phyloP scores from a whole-genome alignment of 2,113 vertebrate species.

The Chunga burmeisteri region DNA sequence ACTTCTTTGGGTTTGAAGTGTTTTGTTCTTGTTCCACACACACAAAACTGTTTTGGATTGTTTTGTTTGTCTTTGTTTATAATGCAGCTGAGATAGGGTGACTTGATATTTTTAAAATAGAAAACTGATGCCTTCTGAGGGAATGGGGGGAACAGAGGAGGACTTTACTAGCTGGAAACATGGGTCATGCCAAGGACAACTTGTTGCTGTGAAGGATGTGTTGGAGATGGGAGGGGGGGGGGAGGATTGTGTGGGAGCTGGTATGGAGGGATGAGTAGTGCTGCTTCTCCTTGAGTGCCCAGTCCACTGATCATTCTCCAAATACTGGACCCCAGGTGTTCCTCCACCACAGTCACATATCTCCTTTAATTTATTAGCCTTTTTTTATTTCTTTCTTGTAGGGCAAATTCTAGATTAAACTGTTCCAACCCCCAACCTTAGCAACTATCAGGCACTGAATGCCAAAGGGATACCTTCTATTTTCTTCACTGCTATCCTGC shows the following conservation, averaged over 20 bases:
- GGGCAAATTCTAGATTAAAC: not conserved
- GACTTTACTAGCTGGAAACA: slow-evolving; percentile 40
- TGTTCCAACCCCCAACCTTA: not conserved
- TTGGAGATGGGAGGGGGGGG: not conserved
- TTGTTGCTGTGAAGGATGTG: slow-evolving; percentile 15
- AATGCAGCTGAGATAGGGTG: slow-evolving; percentile 56
- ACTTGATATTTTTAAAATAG: slow-evolving; percentile 68
- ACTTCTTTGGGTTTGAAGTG: slow-evolving; percentile 55
- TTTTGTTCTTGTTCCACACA: slow-evolving; percentile 52
- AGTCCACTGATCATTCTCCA: not conserved
- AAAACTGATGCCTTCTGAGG: slow-evolving; percentile 56
- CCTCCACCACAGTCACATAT: not conserved
- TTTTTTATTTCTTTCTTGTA: not conserved
- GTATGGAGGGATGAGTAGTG: not conserved
- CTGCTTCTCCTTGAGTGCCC: not conserved
- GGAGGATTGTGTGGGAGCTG: not conserved
- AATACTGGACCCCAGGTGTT: not conserved
- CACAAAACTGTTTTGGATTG: slow-evolving; percentile 42
- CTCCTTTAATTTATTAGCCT: not conserved
- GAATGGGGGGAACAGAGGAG: slow-evolving; percentile 5
- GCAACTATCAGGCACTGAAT: not conserved
- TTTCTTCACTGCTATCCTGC: not conserved
- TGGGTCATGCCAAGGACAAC: slow-evolving; percentile 56
- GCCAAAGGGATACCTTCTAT: not conserved
- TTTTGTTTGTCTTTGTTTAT: slow-evolving; percentile 67